Evolutionary conservation across 2,888 invertebrate species (phyloP).

Genomic region (Dioctria rufipes): DNA sequence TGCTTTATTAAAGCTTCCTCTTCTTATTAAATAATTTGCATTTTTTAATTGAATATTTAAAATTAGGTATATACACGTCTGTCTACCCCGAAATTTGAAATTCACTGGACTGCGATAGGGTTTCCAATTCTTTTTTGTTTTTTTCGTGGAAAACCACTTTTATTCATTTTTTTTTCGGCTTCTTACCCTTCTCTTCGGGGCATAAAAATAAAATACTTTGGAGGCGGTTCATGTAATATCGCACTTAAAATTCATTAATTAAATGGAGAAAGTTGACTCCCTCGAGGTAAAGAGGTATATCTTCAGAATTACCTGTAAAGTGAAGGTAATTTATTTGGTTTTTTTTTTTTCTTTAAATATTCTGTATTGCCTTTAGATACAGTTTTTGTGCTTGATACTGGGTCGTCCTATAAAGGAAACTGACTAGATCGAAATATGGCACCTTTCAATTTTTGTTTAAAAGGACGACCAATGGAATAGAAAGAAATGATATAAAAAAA

Average conservation of each 20-base stretch:
- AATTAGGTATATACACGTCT: not conserved
- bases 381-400: too few relatives aligned
- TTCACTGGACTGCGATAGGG: not conserved
- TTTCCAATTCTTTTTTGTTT: not conserved
- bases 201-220: not conserved
- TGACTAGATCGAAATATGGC: not conserved
- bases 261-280: not conserved
- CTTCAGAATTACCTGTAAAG: not conserved
- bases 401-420: not conserved
- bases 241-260: not conserved
- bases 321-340: not conserved
- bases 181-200: too few relatives aligned
- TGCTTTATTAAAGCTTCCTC: constrained; percentile 27
- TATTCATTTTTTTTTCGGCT: constrained; percentile 9
- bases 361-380: too few relatives aligned
- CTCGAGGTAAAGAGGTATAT: not conserved
- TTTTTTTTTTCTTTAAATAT: too few relatives aligned
- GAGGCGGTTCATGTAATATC: not conserved
- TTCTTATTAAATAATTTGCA: constrained; percentile 45
- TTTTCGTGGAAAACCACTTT: not conserved
- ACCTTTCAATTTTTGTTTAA: not conserved
- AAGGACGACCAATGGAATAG: not conserved
- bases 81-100: not conserved
- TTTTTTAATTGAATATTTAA: constrained; percentile 46
- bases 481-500: not conserved